phyloP scores from a whole-genome alignment of 2,797 vertebrate genomes.

The Ptychobarbus kaznakovi region DNA sequence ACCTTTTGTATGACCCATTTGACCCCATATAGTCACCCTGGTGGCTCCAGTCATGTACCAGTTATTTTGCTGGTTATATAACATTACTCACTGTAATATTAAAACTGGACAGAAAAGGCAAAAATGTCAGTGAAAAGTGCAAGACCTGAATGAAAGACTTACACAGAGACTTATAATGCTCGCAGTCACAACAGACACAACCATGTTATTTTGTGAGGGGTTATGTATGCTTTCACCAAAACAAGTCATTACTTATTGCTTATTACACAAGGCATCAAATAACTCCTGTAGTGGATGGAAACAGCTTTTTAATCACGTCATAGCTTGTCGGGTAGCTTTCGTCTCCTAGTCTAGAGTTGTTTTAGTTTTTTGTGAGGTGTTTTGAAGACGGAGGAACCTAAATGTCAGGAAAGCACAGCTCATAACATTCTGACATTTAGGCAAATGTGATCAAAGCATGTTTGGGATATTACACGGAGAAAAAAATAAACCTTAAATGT shows the following conservation, averaged over 20 bases:
- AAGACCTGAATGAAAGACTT: neutral
- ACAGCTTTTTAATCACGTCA: slow-evolving; percentile 3
- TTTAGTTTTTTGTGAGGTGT: slow-evolving; percentile 15
- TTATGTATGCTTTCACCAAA: slow-evolving; percentile 14
- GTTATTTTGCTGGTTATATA: slow-evolving; percentile 39
- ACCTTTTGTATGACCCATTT: neutral
- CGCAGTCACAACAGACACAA: slow-evolving; percentile 3
- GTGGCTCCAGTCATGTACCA: slow-evolving; percentile 13
- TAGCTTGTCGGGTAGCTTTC: slow-evolving; percentile 14
- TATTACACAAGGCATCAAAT: neutral
- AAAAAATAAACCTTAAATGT: neutral
- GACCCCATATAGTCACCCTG: neutral
- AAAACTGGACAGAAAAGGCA: neutral
- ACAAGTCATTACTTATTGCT: slow-evolving; percentile 1
- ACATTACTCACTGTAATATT: neutral
- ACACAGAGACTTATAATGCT: neutral
- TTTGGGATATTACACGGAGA: neutral
- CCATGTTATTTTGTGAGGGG: slow-evolving; percentile 17
- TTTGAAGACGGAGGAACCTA: neutral
- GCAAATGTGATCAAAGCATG: slow-evolving; percentile 25
- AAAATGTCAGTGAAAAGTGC: neutral
- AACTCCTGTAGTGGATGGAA: slow-evolving; percentile 3
- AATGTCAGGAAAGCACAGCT: slow-evolving; percentile 31
- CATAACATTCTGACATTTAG: slow-evolving; percentile 19
- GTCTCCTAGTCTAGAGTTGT: slow-evolving; percentile 1